Percentiles rank a stretch among this genome's conserved stretches.
phyloP scores from a whole-genome alignment of 2,888 invertebrate genomes.

The Chouioia cunea region DNA sequence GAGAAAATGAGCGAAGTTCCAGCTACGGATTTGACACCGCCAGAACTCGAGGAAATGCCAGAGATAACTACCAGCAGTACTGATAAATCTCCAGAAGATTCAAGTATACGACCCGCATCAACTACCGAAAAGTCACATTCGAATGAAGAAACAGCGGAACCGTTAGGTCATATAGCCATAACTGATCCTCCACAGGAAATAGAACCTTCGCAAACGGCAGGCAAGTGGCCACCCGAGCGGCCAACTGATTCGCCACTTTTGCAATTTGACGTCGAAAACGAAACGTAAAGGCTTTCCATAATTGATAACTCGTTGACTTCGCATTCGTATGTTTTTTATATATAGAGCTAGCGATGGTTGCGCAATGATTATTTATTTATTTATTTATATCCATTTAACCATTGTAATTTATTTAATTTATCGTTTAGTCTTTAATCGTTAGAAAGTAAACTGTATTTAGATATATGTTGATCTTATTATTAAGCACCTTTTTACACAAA shows the following conservation, averaged over 20 bases:
- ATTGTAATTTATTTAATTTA: conserved; percentile 36
- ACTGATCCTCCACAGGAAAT: conserved; percentile 58
- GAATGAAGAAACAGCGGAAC: conserved; percentile 55
- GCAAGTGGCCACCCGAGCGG: conserved; percentile 65
- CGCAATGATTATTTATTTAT: neutral
- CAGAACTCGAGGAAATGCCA: conserved; percentile 52
- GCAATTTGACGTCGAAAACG: conserved; percentile 64
- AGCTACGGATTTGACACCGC: conserved; percentile 61
- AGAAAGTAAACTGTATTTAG: neutral
- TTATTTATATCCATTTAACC: neutral
- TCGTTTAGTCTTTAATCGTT: conserved; percentile 24
- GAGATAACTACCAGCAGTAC: neutral
- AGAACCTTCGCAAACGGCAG: conserved; percentile 62
- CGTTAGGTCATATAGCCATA: conserved; percentile 61
- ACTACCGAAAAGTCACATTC: neutral
- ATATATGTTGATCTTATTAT: conserved; percentile 3
- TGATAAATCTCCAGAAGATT: too few relatives aligned
- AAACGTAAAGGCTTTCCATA: conserved; percentile 54
- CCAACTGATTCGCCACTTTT: conserved; percentile 58
- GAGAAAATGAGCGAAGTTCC: conserved; percentile 71
- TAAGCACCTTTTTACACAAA: too few relatives aligned
- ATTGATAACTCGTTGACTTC: neutral
- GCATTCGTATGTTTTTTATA: neutral
- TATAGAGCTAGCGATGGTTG: too few relatives aligned
- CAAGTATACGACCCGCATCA: too few relatives aligned